Evolutionary conservation across 2,888 invertebrate species (phyloP).

Genomic region (Cheilosia urbana): DNA sequence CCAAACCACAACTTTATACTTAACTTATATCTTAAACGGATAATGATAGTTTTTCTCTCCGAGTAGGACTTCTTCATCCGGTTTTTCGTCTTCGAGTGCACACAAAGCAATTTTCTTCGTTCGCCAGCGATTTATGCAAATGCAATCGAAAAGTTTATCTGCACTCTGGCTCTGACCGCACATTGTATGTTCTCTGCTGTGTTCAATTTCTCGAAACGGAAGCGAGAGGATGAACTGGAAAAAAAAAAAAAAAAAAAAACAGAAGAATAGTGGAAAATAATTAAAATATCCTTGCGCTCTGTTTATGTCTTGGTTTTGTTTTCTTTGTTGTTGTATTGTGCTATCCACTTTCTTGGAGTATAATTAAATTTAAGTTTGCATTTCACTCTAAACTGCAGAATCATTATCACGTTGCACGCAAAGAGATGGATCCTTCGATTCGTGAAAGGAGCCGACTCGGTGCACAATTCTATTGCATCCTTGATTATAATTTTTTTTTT

Average conservation of each 20-base stretch:
- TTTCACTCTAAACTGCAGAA: slow-evolving; percentile 73
- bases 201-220: slow-evolving; percentile 33
- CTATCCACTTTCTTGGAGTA: slow-evolving; percentile 36
- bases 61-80: slow-evolving; percentile 25
- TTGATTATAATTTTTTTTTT: slow-evolving; percentile 34
- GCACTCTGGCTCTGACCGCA: slow-evolving; percentile 71
- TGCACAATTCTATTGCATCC: slow-evolving; percentile 29
- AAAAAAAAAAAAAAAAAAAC: slow-evolving; percentile 25
- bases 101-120: slow-evolving; percentile 74
- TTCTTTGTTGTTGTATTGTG: slow-evolving; percentile 35
- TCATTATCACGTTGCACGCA: slow-evolving; percentile 69
- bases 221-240: not conserved
- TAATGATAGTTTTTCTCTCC: slow-evolving; percentile 68
- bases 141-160: slow-evolving; percentile 74
- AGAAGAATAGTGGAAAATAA: slow-evolving; percentile 66
- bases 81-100: slow-evolving; percentile 47
- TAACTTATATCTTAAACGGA: slow-evolving; percentile 75
- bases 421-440: slow-evolving; percentile 67
- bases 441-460: slow-evolving; percentile 33
- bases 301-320: slow-evolving; percentile 32
- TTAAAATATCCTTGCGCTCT: slow-evolving; percentile 71
- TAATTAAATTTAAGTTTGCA: slow-evolving; percentile 75
- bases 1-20: slow-evolving; percentile 69
- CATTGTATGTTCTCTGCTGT: slow-evolving; percentile 17
- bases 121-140: slow-evolving; percentile 74